A percentile compares a stretch with the other conserved stretches of the same genome.
phyloP scores from a whole-genome alignment of 2,797 vertebrate species.

The Oceanodroma leucorhoa region DNA sequence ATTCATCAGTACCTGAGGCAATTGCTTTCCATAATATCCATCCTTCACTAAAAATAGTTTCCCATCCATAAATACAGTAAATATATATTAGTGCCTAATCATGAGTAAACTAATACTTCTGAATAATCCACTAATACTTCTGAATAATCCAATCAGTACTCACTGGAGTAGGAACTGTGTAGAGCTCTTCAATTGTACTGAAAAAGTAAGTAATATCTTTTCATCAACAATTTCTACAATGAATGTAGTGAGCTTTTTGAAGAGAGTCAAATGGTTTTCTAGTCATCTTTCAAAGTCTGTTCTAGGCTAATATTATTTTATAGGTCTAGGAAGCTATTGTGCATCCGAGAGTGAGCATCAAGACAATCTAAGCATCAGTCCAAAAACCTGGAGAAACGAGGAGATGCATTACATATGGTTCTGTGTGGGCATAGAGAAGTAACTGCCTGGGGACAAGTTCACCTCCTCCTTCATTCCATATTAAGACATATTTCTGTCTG shows the following conservation, averaged over 20 bases:
- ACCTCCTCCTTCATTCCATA: background rate
- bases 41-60: background rate
- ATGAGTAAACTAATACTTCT: background rate
- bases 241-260: background rate
- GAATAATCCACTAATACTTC: background rate
- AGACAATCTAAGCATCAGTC: background rate
- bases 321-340: background rate
- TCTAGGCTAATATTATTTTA: background rate
- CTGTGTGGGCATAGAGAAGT: accelerated
- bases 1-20: background rate
- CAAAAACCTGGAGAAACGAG: background rate
- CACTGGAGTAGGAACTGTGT: background rate
- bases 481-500: background rate
- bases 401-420: background rate
- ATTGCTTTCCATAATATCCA: background rate
- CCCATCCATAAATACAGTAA: background rate
- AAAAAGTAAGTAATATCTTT: background rate
- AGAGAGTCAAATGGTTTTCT: background rate
- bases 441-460: background rate
- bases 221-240: background rate
- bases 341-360: background rate
- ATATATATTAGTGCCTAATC: background rate
- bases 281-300: background rate
- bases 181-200: background rate
- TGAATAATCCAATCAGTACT: background rate